Evolutionary conservation across 2,113 vertebrate species (phyloP), one percentile per base, ranked within the genome.

Genomic region (Piaya cayana): DNA sequence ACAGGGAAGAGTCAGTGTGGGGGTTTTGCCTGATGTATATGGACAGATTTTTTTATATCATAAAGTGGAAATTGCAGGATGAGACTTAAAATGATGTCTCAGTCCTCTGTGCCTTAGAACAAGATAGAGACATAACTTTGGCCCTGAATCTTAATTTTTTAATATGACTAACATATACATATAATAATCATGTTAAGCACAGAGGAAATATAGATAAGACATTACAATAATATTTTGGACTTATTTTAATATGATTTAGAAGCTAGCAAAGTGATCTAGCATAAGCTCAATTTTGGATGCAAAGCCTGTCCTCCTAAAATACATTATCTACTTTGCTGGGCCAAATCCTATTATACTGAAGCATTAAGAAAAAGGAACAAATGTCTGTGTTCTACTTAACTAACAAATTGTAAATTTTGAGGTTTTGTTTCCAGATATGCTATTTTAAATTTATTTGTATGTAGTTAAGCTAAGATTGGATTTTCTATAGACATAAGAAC

Each of bases 131-230:
- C 80, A 76, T 22, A 93, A 77, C 88, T 97, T 95, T 53, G 65
- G 52, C 87, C 63, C 60, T 69, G 82, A 88, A 82, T 94, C 15
- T 70, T 93, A 86, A 93, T 77, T 94, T 95, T 60, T 83, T 79
- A 71, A 95, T 94, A 89, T 91, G 77, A 96, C 96, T 93, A 94
- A 95, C 91, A 89, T 80, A 91, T 96, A 87, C 70, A 32, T 65
- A n/a, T 88, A 93, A 77, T 78, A 88, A 97, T 92, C 55, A 91
- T 69, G 74, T 92, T 95, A 86, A 94, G 39, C 68, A 93, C 9
- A 88, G 88, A 94, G 21, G 77, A 74, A 70, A 76, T 26, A 65
- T 34, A 85, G 65, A 88, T 77, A 82, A 93, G 93, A 21, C 23
- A 34, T 55, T 92, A 67, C 55, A 77, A 64, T 58, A 82, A 43